Base-by-base conservation (phyloP, 2,797 vertebrate species). In the Parauchenoglanis ngamensis region DNA sequence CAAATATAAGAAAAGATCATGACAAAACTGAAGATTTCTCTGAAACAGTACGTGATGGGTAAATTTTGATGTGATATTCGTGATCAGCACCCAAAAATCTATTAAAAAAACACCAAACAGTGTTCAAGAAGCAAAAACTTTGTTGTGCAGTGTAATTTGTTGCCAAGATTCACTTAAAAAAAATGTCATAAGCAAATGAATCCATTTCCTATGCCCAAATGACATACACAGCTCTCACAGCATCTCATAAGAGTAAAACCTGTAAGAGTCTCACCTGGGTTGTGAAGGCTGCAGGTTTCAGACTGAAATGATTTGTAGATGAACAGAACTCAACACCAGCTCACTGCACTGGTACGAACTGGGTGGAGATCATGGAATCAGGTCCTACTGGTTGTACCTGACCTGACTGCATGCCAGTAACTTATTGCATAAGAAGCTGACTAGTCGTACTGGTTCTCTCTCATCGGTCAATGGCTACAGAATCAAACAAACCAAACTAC, bases 361-460 rank as follows among this genome's bases (percentile, higher is more conserved):
- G 87, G 85, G 86, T 72, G 57, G 65, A 85, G 28, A 59, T 12
- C 61, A 65, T 25, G 59, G 80, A 85, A 82, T 87, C 88, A 86
- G 56, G 76, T 61, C 84, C 3, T 80, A 86, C 90, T 88, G 85
- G 90, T 90, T 85, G 19, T 83, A 86, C 89, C 76, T 87, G 90
- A 82, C 85, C 35, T 35, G 35, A 35, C 2, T 79, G 23, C 31
- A 75, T 31, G 54, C 63, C 15, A 68, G 21, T 57, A 21, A n/a
- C 44, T 25, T 65, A 44, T 59, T 67, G 21, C 31, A 10, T 25
- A 65, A 28, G 4, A 35, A 10, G 10, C 31, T 76, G n/a, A 15
- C 21, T 63, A n/a, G 63, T 67, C 7, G 25, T 83, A 23, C 81
- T 13, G 59, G 44, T 81, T 65, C 6, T 65, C 28, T 7, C 2